Base-by-base conservation (phyloP, 2,888 invertebrate species). In the Neocrepidodera transversa region DNA sequence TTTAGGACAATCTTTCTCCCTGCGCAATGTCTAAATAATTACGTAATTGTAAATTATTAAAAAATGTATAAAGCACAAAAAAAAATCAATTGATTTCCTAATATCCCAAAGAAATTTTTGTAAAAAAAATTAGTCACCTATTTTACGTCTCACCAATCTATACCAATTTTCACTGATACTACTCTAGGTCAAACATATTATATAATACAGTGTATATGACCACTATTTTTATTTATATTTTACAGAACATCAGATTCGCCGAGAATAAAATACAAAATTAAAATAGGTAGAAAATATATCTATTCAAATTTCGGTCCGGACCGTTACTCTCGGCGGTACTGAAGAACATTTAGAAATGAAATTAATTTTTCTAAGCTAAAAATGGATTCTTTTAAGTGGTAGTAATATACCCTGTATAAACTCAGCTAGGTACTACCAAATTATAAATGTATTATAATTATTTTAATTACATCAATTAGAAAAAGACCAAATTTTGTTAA, bases 11-110 rank as follows among this genome's bases (percentile, higher is more conserved):
- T 49, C 53, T 47, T 42, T 40, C 32, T 35, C 32, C 11, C 13
- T 32, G 11, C 13, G 10, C 3, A 32, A 32, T 13, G 28, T 28
- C 28, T 23, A 6, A 23, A 23, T 3, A 23, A 28, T 30, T 30
- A 47, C n/a, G 11, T 35, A 48, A 17, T 26, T 48, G 28, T 38
- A 49, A 11, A 40, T 45, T 13, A 49, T 43, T 13, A 16, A 28
- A 45, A 45, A 45, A 11, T 45, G 26, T 48, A 55, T 38, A 51
- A 17, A 40, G 40, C 51, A 51, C 50, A 50, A 38, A 36, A 51
- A n/a, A 38, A 51, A 28, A 28, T 7, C 13, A 40, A 14, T 51
- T 26, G 18, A 35, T 51, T 38, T 11, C n/a, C 32, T 32, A 32
- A 13, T 32, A 32, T n/a, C 11, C 40, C 11, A 51, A 51, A 35